Base-by-base conservation (phyloP, 2,797 vertebrate genomes). In the Epinephelus malabaricus region DNA sequence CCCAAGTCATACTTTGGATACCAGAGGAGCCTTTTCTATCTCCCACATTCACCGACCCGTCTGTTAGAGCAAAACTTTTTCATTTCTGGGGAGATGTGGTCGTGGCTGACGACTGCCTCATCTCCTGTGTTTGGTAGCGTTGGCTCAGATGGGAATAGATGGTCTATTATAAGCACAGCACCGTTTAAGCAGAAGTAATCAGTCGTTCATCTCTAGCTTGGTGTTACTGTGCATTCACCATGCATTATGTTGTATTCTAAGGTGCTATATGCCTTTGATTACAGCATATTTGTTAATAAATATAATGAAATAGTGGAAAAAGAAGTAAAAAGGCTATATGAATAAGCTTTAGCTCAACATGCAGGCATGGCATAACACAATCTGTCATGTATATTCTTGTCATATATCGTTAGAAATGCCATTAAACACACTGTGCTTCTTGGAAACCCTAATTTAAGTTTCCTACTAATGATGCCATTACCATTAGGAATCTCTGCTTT, bases 1-100 rank as follows among this genome's bases (percentile, higher is more conserved):
- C 90, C 80, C 74, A 40, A 91, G 86, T 92, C 89, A 92, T 86
- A 91, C 81, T 90, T 86, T 87, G 73, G 88, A 91, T 85, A 89
- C 84, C 88, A 86, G 82, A 90, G 85, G 87, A 93, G 89, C 66
- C 63, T 86, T 84, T 81, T 59, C 81, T 68, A 78, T 84, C 83
- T 78, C 76, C 65, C 76, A 77, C 51, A 74, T 71, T 76, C 78
- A 43, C 58, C 15, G 63, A 65, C 66, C 70, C 70, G 54, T 81
- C 79, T 70, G 62, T 65, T 62, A 6, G 63, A 69, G 78, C 58
- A 81, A 83, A 92, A 89, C 82, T 89, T 89, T 43, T 87, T 83
- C 75, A 64, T 84, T 84, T 88, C 64, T 80, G 25, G 38, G 86
- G 78, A 60, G 56, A 66, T 23, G 66, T 79, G 78, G 83, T 76